phyloP scores from a whole-genome alignment of 2,888 invertebrate genomes.

The Pollenia angustigena region DNA sequence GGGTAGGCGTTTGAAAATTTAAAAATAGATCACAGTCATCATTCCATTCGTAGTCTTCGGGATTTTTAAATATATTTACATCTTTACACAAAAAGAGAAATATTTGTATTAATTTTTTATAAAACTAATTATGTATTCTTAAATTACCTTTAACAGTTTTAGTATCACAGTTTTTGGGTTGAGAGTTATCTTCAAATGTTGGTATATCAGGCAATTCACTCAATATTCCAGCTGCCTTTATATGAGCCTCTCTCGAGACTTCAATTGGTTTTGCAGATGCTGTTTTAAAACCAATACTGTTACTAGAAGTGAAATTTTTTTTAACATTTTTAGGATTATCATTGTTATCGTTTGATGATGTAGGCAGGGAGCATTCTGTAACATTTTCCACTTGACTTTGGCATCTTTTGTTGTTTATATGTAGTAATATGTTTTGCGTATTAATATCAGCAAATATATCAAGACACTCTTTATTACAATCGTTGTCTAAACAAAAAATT shows the following conservation, averaged over 20 bases:
- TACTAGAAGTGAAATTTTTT: not conserved
- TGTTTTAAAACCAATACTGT: slow-evolving; percentile 71
- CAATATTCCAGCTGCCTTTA: slow-evolving; percentile 53
- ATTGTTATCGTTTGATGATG: not conserved
- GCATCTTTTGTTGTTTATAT: not conserved
- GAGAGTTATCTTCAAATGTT: not conserved
- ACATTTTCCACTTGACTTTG: not conserved
- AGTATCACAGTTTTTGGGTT: slow-evolving; percentile 49
- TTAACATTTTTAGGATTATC: not conserved
- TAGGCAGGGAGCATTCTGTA: not conserved
- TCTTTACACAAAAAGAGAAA: slow-evolving; percentile 13
- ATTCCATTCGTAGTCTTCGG: slow-evolving; percentile 71
- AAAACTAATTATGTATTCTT: not conserved
- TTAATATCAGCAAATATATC: slow-evolving; percentile 37
- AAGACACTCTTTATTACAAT: slow-evolving; percentile 37
- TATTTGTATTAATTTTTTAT: not conserved
- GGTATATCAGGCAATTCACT: slow-evolving; percentile 28
- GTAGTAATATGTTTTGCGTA: slow-evolving; percentile 26
- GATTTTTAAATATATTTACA: slow-evolving; percentile 44
- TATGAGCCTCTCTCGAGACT: slow-evolving; percentile 6
- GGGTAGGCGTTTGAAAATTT: slow-evolving; percentile 70
- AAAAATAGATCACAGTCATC: slow-evolving; percentile 73
- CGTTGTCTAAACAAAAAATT: slow-evolving; percentile 7
- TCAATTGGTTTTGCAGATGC: slow-evolving; percentile 73
- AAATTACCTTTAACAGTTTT: slow-evolving; percentile 19